Percentiles rank a stretch among this genome's conserved stretches.
Evolutionary conservation across 2,888 invertebrate genomes (phyloP).

Genomic region (Drosophila acutilabella): DNA sequence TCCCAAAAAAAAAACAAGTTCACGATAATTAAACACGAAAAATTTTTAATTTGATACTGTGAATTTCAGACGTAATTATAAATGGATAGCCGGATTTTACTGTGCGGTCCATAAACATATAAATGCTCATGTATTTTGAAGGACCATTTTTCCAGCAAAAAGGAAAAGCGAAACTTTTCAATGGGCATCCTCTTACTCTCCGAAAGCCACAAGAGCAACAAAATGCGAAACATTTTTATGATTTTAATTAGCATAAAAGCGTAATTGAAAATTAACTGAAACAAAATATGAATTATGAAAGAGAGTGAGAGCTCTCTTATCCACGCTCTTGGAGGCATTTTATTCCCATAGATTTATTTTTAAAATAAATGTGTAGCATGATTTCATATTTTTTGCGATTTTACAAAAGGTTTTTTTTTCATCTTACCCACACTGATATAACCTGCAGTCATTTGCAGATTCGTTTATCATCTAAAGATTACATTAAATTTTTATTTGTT

Average conservation of each 20-base stretch:
- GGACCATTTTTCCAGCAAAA: conserved; percentile 29
- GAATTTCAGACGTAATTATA: conserved; percentile 22
- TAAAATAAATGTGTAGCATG: neutral
- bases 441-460: conserved; percentile 7
- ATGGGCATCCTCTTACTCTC: neutral
- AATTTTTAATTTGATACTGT: conserved; percentile 17
- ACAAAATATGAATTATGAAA: conserved; percentile 39
- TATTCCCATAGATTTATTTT: conserved; percentile 1
- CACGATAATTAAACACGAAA: conserved; percentile 6
- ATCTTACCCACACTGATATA: conserved; percentile 1
- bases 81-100: conserved; percentile 15
- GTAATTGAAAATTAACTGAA: conserved; percentile 76
- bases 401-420: neutral
- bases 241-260: conserved; percentile 78
- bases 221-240: conserved; percentile 50
- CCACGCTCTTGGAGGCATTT: neutral
- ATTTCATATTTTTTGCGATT: conserved; percentile 12
- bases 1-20: neutral
- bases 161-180: conserved; percentile 38
- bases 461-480: conserved; percentile 3
- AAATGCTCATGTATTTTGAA: conserved; percentile 11
- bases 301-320: conserved; percentile 7
- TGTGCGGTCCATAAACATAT: conserved; percentile 10
- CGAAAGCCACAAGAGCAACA: conserved; percentile 32
- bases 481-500: conserved; percentile 28